Evolutionary conservation across 2,113 vertebrate species (phyloP).

Genomic region (Peromyscus polionotus): DNA sequence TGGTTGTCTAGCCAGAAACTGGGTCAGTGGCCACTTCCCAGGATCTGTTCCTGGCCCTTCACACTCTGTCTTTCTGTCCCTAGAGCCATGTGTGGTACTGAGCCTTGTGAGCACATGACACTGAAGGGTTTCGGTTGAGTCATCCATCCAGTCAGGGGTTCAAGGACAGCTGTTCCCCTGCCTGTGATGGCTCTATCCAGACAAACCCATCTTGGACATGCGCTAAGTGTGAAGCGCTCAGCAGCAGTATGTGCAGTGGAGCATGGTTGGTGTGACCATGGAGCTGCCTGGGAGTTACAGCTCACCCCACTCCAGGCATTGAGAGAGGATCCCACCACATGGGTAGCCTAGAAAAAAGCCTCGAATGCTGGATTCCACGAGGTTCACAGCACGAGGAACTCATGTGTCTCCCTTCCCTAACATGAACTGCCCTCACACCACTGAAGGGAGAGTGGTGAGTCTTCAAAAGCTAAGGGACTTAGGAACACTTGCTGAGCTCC

Average conservation of each 20-base stretch:
- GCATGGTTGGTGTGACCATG: not conserved
- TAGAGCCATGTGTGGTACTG: not conserved
- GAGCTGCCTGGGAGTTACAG: not conserved
- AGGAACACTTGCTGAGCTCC: not conserved
- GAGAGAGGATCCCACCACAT: not conserved
- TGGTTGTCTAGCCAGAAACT: not conserved
- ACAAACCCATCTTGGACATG: too few species aligned
- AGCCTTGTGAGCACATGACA: not conserved
- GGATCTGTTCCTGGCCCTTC: not conserved
- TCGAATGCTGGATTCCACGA: not conserved
- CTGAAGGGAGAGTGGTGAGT: not conserved
- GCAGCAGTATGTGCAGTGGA: rapidly evolving
- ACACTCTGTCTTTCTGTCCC: too few species aligned
- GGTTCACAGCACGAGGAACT: not conserved
- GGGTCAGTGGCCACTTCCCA: not conserved
- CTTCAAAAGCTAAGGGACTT: not conserved
- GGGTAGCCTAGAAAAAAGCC: not conserved
- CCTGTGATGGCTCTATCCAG: not conserved
- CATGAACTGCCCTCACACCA: not conserved
- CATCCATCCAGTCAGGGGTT: not conserved
- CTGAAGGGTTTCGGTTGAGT: not conserved
- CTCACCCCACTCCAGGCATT: too few species aligned
- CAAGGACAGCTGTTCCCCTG: not conserved
- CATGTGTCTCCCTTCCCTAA: not conserved
- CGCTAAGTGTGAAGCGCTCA: not conserved